Base-by-base conservation (phyloP, 2,888 invertebrate species). In the Copidosoma aretas region DNA sequence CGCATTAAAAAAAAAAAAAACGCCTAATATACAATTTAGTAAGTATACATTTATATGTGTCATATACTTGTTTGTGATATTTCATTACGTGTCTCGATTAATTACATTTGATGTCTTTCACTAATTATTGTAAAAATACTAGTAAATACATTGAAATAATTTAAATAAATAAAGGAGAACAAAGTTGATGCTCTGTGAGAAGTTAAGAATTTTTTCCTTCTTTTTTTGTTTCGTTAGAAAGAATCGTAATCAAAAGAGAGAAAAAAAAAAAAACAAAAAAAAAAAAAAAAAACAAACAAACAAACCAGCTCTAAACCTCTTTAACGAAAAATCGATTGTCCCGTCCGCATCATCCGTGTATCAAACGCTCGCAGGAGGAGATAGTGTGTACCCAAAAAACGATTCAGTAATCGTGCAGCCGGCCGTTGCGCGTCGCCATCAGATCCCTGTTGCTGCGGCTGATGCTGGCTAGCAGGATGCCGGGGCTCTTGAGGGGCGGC, bases 391-490 rank as follows among this genome's bases (percentile, higher is more conserved):
- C 3, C 3, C 32, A 32, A 32, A 32, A 32, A 32, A 32, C 32
- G 32, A 8, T 32, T 32, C 32, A 74, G 53, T 68, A 68, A 12
- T 71, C 68, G 32, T 32, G 32, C 39, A 60, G 59, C n/a, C 58
- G 73, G 68, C 73, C 67, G 70, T 78, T 82, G 21, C 80, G 81
- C 12, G 89, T 89, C 77, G 90, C 90, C 32, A 90, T 89, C 32
- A 94, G 84, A 81, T 94, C 93, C 71, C 91, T 88, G 79, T 93
- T 93, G 82, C 93, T 93, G 73, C 94, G 88, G 80, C 91, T 93
- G 71, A 94, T 91, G 74, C 93, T 91, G 67, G 93, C 93, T 8
- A n/a, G n/a, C 51, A 95, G 91, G 74, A 95, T 91, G 52, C 93
- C 93, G 0, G 94, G 94, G 81, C 93, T 94, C 81, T 94, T 93